phyloP scores from a whole-genome alignment of 1,140 invertebrate species.

The Drosophila lini region DNA sequence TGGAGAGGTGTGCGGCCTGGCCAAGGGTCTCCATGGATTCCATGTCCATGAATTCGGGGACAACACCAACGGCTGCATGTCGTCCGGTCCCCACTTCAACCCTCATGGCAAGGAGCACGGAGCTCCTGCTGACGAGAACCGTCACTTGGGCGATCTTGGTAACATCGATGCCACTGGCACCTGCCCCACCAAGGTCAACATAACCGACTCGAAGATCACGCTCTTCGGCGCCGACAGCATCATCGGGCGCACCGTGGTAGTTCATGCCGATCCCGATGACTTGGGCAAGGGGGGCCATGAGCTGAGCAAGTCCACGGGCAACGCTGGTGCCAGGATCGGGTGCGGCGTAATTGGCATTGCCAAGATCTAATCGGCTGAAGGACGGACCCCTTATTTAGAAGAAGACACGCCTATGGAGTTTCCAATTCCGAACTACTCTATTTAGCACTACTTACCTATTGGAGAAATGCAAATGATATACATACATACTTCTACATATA shows the following conservation, averaged over 20 bases:
- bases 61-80: slow-evolving; percentile 97
- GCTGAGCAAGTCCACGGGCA: slow-evolving; percentile 97
- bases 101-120: slow-evolving; percentile 94
- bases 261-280: slow-evolving; percentile 98
- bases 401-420: slow-evolving; percentile 5
- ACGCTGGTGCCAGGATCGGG: slow-evolving; percentile 97
- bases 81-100: slow-evolving; percentile 98
- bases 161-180: slow-evolving; percentile 91
- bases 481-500: slow-evolving; percentile 25
- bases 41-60: slow-evolving; percentile 99
- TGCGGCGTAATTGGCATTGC: slow-evolving; percentile 98
- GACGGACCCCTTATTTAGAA: slow-evolving; percentile 3
- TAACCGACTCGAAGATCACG: slow-evolving; percentile 90
- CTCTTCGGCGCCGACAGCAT: slow-evolving; percentile 91
- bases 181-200: slow-evolving; percentile 90
- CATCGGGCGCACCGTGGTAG: slow-evolving; percentile 94
- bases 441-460: slow-evolving; percentile 42
- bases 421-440: slow-evolving; percentile 16
- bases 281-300: slow-evolving; percentile 97
- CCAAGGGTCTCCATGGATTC: slow-evolving; percentile 92
- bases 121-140: slow-evolving; percentile 89
- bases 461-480: slow-evolving; percentile 27
- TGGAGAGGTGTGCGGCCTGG: slow-evolving; percentile 90
- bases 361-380: slow-evolving; percentile 46
- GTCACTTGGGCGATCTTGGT: slow-evolving; percentile 97